These are phyloP conservation scores for Hydroisotoma schaefferi DNA, from an alignment of 2,888 invertebrate genomes.

Conservation along the genomic window DNA sequence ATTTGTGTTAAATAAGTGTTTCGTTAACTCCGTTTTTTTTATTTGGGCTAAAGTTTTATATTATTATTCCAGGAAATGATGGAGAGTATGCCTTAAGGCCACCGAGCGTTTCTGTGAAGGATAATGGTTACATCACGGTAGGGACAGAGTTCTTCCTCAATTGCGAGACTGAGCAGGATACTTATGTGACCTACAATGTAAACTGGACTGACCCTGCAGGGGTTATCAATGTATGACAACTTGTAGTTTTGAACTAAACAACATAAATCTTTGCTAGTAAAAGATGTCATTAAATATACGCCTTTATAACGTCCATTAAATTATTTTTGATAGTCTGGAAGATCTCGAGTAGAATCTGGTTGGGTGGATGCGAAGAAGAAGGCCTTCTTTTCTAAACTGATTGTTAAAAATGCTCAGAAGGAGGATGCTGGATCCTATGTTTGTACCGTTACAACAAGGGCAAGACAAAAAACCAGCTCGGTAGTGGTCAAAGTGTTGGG, in stretches of 20 bases:
- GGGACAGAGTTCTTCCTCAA: slow-evolving; percentile 21
- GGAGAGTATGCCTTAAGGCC: neutral
- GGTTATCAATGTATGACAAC: slow-evolving; percentile 16
- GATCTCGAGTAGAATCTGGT: too few relatives aligned
- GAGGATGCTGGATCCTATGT: slow-evolving; percentile 47
- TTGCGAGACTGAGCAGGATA: slow-evolving; percentile 16
- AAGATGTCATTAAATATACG: too few relatives aligned
- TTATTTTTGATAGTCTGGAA: too few relatives aligned
- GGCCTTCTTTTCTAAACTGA: slow-evolving; percentile 9
- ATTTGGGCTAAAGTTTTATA: too few relatives aligned
- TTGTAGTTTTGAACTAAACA: too few relatives aligned
- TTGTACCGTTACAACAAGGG: slow-evolving; percentile 39
- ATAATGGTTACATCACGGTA: slow-evolving; percentile 13
- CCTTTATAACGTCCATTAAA: too few relatives aligned
- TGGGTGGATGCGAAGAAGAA: slow-evolving; percentile 4
- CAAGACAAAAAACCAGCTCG: slow-evolving; percentile 11
- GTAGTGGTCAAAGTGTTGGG: slow-evolving; percentile 44
- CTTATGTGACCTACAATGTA: slow-evolving; percentile 6
- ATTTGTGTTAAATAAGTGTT: too few relatives aligned
- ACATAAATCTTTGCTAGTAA: too few relatives aligned
- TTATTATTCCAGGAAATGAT: too few relatives aligned
- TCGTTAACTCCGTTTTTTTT: too few relatives aligned
- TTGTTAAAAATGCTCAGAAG: slow-evolving; percentile 40
- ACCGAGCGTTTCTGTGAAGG: slow-evolving; percentile 15
- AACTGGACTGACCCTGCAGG: slow-evolving; percentile 27